Evolutionary conservation across 1,140 invertebrate species (phyloP).

Genomic region (Diprion similis): DNA sequence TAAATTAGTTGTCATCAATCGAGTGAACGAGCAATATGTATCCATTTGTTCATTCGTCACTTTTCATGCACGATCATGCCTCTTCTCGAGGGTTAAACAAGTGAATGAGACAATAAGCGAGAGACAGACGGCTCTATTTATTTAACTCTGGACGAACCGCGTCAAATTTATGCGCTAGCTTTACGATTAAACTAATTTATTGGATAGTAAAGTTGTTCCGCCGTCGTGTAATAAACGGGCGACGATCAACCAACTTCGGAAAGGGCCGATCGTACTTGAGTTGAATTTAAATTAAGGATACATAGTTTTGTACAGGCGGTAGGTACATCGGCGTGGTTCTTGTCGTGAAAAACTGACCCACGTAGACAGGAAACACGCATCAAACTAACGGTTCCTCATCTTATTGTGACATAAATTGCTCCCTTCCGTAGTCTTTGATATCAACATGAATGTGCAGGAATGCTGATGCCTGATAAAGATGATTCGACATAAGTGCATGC

Average conservation of each 20-base stretch:
- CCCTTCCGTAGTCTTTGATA: too few relatives aligned
- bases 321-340: too few relatives aligned
- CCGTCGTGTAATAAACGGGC: neutral
- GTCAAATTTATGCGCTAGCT: neutral
- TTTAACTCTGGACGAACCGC: neutral
- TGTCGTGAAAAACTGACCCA: neutral
- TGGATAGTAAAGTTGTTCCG: neutral
- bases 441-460: too few relatives aligned
- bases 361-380: neutral
- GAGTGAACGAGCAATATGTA: neutral
- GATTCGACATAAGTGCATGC: too few relatives aligned
- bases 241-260: neutral
- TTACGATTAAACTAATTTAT: neutral
- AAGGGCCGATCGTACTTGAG: neutral
- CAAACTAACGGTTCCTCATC: neutral
- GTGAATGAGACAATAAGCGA: neutral
- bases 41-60: neutral
- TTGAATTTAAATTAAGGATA: neutral
- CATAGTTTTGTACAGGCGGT: too few relatives aligned
- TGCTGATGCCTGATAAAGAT: too few relatives aligned
- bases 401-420: too few relatives aligned
- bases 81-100: too few relatives aligned
- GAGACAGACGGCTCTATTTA: neutral
- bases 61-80: neutral
- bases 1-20: neutral